phyloP scores from a whole-genome alignment of 2,113 vertebrate species.

The Boulengeromyrus knoepffleri region DNA sequence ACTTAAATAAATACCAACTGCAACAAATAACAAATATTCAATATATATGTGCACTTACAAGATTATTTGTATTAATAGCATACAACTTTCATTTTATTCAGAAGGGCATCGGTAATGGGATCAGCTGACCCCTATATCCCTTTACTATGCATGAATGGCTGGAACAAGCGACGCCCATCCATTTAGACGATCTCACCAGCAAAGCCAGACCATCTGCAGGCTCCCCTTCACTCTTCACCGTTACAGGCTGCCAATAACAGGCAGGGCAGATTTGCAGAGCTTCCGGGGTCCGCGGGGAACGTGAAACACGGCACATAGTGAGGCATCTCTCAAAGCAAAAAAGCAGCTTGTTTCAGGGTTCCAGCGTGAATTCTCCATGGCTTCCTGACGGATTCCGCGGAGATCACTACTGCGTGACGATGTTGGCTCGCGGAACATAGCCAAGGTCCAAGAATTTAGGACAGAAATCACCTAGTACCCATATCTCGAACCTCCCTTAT shows the following conservation, averaged over 20 bases:
- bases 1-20: neutral
- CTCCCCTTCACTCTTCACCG: neutral
- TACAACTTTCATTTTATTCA: constrained; percentile 1
- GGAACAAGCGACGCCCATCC: neutral
- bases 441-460: too few relatives aligned
- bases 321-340: neutral
- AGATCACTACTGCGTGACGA: neutral
- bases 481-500: neutral
- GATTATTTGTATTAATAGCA: neutral
- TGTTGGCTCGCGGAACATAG: neutral
- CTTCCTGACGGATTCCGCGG: neutral
- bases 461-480: neutral
- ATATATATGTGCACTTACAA: neutral
- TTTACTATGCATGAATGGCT: neutral
- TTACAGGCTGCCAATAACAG: neutral
- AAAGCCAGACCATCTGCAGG: neutral
- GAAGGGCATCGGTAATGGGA: neutral
- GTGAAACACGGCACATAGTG: neutral
- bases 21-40: neutral
- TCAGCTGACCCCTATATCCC: neutral
- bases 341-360: neutral
- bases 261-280: neutral
- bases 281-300: neutral
- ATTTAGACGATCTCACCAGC: neutral
- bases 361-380: neutral